Percentiles rank a stretch among this genome's conserved stretches.
phyloP scores from a whole-genome alignment of 30 jellyfish, hydroid and myxozoan species.

The Clytia hemisphaerica region DNA sequence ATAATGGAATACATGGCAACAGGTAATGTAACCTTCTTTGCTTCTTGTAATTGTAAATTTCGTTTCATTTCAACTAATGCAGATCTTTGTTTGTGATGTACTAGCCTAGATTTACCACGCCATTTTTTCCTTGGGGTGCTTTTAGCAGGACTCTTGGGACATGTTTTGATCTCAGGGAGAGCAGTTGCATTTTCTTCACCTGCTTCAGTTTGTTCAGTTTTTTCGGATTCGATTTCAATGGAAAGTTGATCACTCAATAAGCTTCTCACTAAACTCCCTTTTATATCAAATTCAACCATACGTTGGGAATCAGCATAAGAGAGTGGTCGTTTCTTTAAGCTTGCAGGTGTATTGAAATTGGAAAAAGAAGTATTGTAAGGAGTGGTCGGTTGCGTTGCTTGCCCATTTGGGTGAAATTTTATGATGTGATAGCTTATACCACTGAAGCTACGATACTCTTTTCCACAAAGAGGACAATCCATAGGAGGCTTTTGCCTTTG shows the following conservation, averaged over 20 bases:
- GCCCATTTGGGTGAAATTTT: conserved; percentile 64
- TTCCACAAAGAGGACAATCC: conserved; percentile 91
- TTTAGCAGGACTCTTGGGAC: conserved; percentile 25
- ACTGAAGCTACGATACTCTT: conserved; percentile 75
- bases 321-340: conserved; percentile 79
- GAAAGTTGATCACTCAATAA: conserved; percentile 59
- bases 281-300: conserved; percentile 91
- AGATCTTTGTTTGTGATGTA: neutral
- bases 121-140: conserved; percentile 27
- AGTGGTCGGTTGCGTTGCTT: conserved; percentile 32
- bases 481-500: conserved; percentile 72
- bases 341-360: neutral
- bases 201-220: conserved; percentile 31
- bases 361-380: conserved; percentile 4
- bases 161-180: neutral
- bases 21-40: conserved; percentile 6
- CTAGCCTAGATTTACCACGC: conserved; percentile 10
- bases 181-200: neutral
- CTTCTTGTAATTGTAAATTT: neutral
- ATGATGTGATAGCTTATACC: conserved; percentile 83
- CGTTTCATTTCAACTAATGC: too few species aligned
- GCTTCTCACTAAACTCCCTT: conserved; percentile 66
- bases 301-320: conserved; percentile 95
- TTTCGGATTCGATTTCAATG: conserved; percentile 46
- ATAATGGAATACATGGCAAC: conserved; percentile 13